A percentile compares a stretch with the other conserved stretches of the same genome.
phyloP scores from a whole-genome alignment of 1,140 invertebrate species.

The Phocides pigmalion region DNA sequence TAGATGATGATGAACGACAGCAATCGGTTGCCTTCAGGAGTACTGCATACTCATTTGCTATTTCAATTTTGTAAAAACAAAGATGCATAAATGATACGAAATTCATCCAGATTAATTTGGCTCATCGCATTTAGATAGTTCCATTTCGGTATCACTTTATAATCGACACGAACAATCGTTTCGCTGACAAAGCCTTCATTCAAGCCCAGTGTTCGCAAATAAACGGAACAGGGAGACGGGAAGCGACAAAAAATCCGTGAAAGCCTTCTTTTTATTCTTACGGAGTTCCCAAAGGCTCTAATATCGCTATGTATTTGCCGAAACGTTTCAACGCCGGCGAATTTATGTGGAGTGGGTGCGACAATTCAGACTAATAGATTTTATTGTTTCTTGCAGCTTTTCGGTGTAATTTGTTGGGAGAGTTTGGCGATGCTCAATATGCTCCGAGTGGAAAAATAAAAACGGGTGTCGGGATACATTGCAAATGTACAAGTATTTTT shows the following conservation, averaged over 20 bases:
- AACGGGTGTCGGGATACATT: conserved; percentile 13
- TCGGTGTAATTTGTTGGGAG: conserved; percentile 26
- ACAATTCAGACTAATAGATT: conserved; percentile 51
- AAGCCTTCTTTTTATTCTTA: conserved; percentile 35
- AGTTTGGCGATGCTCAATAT: conserved; percentile 15
- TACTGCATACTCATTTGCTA: no score
- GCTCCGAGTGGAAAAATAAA: conserved; percentile 14
- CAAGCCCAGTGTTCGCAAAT: conserved; percentile 23
- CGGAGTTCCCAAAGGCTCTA: conserved; percentile 34
- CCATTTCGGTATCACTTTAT: background rate
- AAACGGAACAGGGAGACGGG: conserved; percentile 22
- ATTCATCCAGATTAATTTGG: no score
- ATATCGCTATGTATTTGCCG: conserved; percentile 37
- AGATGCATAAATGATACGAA: no score
- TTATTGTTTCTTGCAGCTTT: conserved; percentile 38
- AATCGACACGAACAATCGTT: conserved; percentile 23
- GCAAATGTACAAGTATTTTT: conserved; percentile 8
- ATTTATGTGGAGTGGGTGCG: conserved; percentile 51
- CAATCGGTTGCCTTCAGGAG: no score
- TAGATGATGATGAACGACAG: no score
- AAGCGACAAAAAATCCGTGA: conserved; percentile 27
- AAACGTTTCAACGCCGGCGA: conserved; percentile 39
- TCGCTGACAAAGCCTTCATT: conserved; percentile 3
- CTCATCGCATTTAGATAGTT: background rate
- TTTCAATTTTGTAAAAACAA: no score